Percentiles rank a stretch among this genome's conserved stretches.
Evolutionary conservation across 2,113 vertebrate genomes (phyloP).

Genomic region (Apeltes quadracus): DNA sequence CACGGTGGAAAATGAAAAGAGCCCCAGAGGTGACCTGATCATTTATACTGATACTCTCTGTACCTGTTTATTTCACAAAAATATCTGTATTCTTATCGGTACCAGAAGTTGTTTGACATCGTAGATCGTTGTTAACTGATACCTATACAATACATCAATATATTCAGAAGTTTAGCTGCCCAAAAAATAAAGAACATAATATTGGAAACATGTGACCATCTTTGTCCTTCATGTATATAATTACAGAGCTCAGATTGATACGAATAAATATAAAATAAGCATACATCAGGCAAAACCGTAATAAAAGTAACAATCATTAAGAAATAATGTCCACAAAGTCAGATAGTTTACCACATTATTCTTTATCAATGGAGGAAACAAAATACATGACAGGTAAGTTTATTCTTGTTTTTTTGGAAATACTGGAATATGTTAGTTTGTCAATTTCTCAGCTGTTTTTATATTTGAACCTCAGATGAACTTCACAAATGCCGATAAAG

Average conservation of each 20-base stretch:
- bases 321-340: constrained; percentile 10
- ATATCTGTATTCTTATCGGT: not conserved
- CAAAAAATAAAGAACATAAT: not conserved
- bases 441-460: not conserved
- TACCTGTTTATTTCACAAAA: not conserved
- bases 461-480: not conserved
- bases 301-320: not conserved
- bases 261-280: not conserved
- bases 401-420: constrained; percentile 4
- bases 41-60: not conserved
- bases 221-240: not conserved
- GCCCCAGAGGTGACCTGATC: not conserved
- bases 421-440: not conserved
- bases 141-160: not conserved
- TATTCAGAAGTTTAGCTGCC: not conserved
- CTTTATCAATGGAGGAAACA: constrained; percentile 6
- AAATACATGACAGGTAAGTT: not conserved
- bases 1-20: not conserved
- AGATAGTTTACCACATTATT: not conserved
- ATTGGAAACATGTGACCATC: not conserved
- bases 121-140: not conserved
- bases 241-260: not conserved
- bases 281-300: not conserved
- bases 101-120: not conserved
- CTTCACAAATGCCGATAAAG: not conserved